Percentiles rank a stretch among this genome's conserved stretches.
These are phyloP conservation scores for Lanistes nyassanus DNA, from an alignment of 1,140 invertebrate genomes.

Conservation along the genomic window DNA sequence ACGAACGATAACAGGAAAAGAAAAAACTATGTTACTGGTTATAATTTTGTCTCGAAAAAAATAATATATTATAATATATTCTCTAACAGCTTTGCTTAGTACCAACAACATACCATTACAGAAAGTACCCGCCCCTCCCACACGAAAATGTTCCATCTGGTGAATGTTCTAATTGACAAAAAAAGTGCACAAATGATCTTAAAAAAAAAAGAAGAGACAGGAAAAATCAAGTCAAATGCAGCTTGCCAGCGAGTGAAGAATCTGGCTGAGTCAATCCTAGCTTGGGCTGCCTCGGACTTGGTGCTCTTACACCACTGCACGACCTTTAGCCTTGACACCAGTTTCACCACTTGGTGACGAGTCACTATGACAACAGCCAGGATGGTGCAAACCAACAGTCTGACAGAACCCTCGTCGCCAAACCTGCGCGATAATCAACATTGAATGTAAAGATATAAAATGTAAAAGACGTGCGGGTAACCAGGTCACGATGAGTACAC, in stretches of 20 bases:
- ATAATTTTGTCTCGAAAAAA: no score
- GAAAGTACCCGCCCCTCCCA: no score
- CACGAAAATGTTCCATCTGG: no score
- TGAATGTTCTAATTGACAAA: no score
- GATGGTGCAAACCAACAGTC: conserved; percentile 20
- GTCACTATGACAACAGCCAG: conserved; percentile 13
- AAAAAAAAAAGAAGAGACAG: neutral
- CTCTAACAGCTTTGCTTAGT: no score
- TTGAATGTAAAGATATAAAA: neutral
- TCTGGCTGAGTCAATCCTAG: neutral
- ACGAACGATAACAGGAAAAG: no score
- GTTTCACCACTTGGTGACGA: conserved; percentile 4
- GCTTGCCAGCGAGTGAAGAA: conserved; percentile 28
- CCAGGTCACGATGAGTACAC: no score
- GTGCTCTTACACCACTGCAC: conserved; percentile 1
- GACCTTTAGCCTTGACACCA: neutral
- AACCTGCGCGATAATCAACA: conserved; percentile 13
- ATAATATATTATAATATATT: no score
- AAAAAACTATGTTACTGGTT: no score
- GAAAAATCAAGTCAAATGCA: neutral
- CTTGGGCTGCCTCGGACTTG: neutral
- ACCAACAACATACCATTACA: no score
- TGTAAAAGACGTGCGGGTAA: neutral
- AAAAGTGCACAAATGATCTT: no score
- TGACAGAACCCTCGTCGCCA: conserved; percentile 17